Percentiles rank a stretch among this genome's conserved stretches.
Conservation (phyloP, 1,140 invertebrate genomes). For the Plutomurus gul region DNA sequence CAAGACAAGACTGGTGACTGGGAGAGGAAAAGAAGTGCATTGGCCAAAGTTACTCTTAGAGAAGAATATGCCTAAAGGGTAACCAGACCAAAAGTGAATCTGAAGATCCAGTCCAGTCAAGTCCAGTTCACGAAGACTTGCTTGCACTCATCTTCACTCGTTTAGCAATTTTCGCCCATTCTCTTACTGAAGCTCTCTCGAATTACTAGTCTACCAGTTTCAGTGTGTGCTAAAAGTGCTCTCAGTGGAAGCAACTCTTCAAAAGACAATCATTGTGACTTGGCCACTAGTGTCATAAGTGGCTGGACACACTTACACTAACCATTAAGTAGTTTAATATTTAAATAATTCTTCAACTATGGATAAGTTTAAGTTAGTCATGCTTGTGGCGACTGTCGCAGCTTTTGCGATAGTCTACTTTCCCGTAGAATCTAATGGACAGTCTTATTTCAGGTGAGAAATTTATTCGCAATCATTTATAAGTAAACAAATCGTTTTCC, state of each 20-base stretch:
- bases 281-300: neutral
- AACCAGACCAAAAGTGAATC: constrained; percentile 19
- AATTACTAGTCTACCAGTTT: constrained; percentile 10
- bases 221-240: constrained; percentile 5
- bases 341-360: constrained; percentile 36
- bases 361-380: constrained; percentile 52
- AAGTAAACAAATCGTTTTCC: no score
- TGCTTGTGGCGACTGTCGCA: constrained; percentile 46
- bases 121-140: no score
- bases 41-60: constrained; percentile 9
- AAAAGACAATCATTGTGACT: neutral
- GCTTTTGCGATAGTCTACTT: constrained; percentile 49
- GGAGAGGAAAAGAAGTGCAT: constrained; percentile 28
- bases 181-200: constrained; percentile 3
- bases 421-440: constrained; percentile 48
- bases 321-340: constrained; percentile 11
- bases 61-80: constrained; percentile 27
- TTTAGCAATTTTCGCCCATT: constrained; percentile 13
- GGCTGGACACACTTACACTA: neutral
- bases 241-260: neutral
- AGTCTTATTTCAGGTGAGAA: constrained; percentile 54
- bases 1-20: neutral
- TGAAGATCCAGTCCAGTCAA: constrained; percentile 28
- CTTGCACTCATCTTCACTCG: constrained; percentile 8
- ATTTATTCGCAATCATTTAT: neutral